Evolutionary conservation across 2,888 invertebrate species (phyloP).

Genomic region (Cheilosia pagana): DNA sequence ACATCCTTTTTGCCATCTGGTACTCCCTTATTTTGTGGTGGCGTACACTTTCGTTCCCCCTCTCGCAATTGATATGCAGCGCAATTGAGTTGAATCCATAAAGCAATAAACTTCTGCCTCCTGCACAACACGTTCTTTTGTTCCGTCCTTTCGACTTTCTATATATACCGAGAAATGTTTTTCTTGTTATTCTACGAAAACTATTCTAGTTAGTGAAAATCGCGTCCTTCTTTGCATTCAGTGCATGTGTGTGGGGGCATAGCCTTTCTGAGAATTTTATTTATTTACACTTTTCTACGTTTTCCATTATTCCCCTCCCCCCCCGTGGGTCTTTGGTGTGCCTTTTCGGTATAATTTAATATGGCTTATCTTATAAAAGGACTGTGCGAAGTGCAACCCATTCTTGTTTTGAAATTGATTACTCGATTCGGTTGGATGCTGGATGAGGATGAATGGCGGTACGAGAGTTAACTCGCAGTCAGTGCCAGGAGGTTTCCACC

Average conservation of each 20-base stretch:
- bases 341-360: constrained; percentile 40
- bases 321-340: background rate
- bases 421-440: constrained; percentile 24
- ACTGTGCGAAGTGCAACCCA: constrained; percentile 15
- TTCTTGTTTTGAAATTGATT: constrained; percentile 41
- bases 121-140: constrained; percentile 34
- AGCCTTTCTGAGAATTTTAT: constrained; percentile 45
- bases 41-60: background rate
- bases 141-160: constrained; percentile 4
- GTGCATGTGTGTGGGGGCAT: background rate
- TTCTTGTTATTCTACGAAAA: constrained; percentile 41
- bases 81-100: constrained; percentile 72
- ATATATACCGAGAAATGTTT: constrained; percentile 22
- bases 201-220: constrained; percentile 50
- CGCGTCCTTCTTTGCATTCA: constrained; percentile 7
- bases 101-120: constrained; percentile 64
- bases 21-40: constrained; percentile 22
- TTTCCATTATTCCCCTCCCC: background rate
- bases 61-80: constrained; percentile 63
- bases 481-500: constrained; percentile 9
- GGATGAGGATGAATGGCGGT: constrained; percentile 1
- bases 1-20: constrained; percentile 50
- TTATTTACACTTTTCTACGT: constrained; percentile 33
- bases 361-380: constrained; percentile 51
- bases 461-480: constrained; percentile 27